These are phyloP conservation scores for Drosophila mulleri DNA, from an alignment of 2,888 invertebrate genomes.

Conservation along the genomic window DNA sequence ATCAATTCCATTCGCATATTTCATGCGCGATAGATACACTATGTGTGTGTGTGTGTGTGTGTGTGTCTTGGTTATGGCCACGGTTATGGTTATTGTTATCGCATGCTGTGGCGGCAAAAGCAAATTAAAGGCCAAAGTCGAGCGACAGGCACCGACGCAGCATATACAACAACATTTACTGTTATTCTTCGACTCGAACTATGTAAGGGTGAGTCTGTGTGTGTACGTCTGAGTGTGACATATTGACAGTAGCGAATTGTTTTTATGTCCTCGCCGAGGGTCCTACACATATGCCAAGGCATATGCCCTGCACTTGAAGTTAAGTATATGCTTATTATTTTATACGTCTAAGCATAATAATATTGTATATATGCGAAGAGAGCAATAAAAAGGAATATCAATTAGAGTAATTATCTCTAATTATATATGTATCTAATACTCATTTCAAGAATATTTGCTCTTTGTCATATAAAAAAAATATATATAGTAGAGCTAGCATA, in stretches of 20 bases:
- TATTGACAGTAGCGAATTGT: constrained; percentile 64
- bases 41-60: not conserved
- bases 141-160: constrained; percentile 18
- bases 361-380: not conserved
- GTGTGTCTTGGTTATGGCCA: constrained; percentile 29
- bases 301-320: not conserved
- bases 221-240: constrained; percentile 34
- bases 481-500: not conserved
- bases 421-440: not conserved
- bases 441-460: not conserved
- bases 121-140: constrained; percentile 56
- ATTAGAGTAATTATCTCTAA: not conserved
- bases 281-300: not conserved
- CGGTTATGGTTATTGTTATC: constrained; percentile 65
- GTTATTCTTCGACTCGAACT: constrained; percentile 13
- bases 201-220: too few relatives aligned
- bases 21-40: constrained; percentile 32
- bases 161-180: constrained; percentile 4
- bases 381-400: not conserved
- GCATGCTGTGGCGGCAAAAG: constrained; percentile 38
- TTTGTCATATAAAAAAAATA: not conserved
- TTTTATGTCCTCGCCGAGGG: constrained; percentile 14
- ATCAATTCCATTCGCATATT: constrained; percentile 65
- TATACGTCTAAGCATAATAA: not conserved
- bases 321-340: not conserved